Evolutionary conservation across 2,888 invertebrate species (phyloP).

Genomic region (Andrena fulva): DNA sequence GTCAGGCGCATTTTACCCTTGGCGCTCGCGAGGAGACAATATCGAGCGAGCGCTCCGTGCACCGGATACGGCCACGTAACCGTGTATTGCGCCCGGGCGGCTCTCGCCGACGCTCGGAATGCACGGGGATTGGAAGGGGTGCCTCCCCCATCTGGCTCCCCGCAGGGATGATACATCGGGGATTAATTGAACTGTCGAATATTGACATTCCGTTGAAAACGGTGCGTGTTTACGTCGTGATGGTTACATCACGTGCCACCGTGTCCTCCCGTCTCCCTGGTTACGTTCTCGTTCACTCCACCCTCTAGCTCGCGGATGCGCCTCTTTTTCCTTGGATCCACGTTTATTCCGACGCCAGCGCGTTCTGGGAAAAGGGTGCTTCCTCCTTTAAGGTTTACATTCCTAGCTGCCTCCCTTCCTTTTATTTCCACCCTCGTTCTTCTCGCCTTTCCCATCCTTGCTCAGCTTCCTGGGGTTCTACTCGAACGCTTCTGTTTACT

Average conservation of each 20-base stretch:
- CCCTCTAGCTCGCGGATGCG: background rate
- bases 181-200: conserved; percentile 79
- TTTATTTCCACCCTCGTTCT: background rate
- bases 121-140: conserved; percentile 23
- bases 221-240: conserved; percentile 57
- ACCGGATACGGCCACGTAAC: conserved; percentile 32
- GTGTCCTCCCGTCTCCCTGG: background rate
- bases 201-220: conserved; percentile 74
- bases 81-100: conserved; percentile 37
- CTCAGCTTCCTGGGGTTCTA: no score
- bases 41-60: conserved; percentile 40
- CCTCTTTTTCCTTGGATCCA: no score
- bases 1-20: conserved; percentile 59
- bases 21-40: conserved; percentile 60
- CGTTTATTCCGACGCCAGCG: no score
- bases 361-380: no score
- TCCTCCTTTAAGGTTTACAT: no score
- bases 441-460: background rate
- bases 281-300: conserved; percentile 4
- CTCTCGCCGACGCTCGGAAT: conserved; percentile 42
- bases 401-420: no score
- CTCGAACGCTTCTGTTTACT: background rate
- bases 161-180: conserved; percentile 61
- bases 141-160: conserved; percentile 37
- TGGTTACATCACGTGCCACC: conserved; percentile 47